Base-by-base conservation (phyloP, 2,888 invertebrate genomes). In the Ptilodon capucinus region DNA sequence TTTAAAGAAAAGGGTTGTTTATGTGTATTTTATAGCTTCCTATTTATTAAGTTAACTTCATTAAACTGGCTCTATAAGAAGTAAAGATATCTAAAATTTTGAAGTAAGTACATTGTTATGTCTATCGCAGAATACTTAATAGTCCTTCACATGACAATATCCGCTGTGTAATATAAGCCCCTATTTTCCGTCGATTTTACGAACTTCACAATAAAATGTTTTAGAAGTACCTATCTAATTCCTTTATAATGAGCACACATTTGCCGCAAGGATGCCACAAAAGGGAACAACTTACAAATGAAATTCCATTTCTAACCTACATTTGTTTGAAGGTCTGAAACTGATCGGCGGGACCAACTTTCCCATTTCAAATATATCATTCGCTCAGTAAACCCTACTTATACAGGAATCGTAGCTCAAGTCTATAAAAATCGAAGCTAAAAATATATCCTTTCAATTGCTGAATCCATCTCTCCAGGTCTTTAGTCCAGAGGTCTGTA, bases 381-480 rank as follows among this genome's bases (percentile, higher is more conserved):
- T 48, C 36, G 44, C 47, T 49, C 49, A 50, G 45, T 42, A 50
- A 47, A 50, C 46, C 42, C 46, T 49, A 46, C 44, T 35, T 36
- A 46, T 47, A 49, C 35, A 39, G 34, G 38, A 40, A 36, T 49
- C 53, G 49, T 44, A 46, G 35, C 19, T 6, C n/a, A 21, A 46
- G 46, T 53, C 53, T 44, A 49, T 18, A 36, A 43, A 40, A 40
- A 46, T 32, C 18, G 32, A 25, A 19, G 21, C 38, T 40, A 45
- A 51, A 54, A 53, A 51, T 42, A 55, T 43, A 44, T 45, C 48
- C 41, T 48, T 64, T 57, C 51, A 47, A 62, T 62, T 54, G 52
- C 43, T 16, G 51, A 51, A 45, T 53, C 25, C 19, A 46, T 53
- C 51, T 46, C 41, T 54, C 32, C 14, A 42, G 39, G 40, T 17